Evolutionary conservation across 1,140 invertebrate genomes (phyloP), one percentile per base, ranked within the genome.

Genomic region (Drosophila dunni): DNA sequence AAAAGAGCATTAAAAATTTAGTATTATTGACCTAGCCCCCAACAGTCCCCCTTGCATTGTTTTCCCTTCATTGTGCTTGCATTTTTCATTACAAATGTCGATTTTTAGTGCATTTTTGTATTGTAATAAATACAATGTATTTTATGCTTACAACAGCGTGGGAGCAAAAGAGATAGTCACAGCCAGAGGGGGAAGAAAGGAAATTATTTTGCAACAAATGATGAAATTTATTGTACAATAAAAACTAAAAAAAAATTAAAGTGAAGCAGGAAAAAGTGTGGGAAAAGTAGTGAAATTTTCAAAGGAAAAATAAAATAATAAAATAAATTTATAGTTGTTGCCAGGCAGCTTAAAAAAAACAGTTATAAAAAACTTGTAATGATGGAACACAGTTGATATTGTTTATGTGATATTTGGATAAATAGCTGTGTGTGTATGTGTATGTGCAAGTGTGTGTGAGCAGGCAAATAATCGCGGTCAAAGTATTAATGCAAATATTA

Each of bases 401-500:
- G 36, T 58, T 34, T 5, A 53, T 20, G 17, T 17, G 38, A 48
- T 65, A 56, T 29, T 44, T 65, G 15, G 54, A 13, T 20, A 15
- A 48, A 8, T 33, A 24, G 20, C 7, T 51, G 44, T 5, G 13
- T 29, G 34, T 46, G 42, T 34, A 13, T 34, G 63, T 65, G 44
- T 57, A 9, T 57, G 65, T 15, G 7, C n/a, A n/a, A 15, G 58
- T 56, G 42, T 48, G 50, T 56, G 34, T 33, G 20, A 24, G 66
- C 33, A 36, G 38, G 20, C 44, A 60, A 67, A 61, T 67, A 60
- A 60, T 73, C 64, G 64, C 71, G 71, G 71, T 74, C 64, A 74
- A 68, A 74, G 64, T 68, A 62, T 67, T 66, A 73, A 74, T 68
- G 71, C 54, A 74, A 74, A 74, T 69, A 74, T 74, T 74, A 60